Percentiles rank a stretch among this genome's conserved stretches.
Conservation (phyloP, 2,888 invertebrate species). For the Nemoura dubitans region DNA sequence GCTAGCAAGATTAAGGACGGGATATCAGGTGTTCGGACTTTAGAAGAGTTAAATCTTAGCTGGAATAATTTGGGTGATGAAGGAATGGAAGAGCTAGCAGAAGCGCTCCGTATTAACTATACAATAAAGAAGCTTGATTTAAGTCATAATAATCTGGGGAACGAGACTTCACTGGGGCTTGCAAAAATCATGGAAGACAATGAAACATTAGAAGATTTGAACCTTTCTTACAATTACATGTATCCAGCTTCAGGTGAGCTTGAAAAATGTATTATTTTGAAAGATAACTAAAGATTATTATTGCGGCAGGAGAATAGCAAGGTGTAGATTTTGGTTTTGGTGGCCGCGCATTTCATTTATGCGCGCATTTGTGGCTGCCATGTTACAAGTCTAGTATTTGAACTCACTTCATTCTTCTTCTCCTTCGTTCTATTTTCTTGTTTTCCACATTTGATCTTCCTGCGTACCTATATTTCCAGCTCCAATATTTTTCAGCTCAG, state of each 20-base stretch:
- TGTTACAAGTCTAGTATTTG: too few relatives aligned
- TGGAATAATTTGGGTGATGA: constrained; percentile 42
- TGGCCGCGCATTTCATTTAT: too few relatives aligned
- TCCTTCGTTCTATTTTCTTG: too few relatives aligned
- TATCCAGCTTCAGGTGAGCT: constrained; percentile 58
- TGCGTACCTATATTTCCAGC: too few relatives aligned
- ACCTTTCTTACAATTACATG: constrained; percentile 67
- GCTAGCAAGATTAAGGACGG: constrained; percentile 57
- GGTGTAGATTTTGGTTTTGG: too few relatives aligned
- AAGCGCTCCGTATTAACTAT: constrained; percentile 22
- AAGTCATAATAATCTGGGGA: constrained; percentile 38
- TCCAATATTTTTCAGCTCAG: too few relatives aligned
- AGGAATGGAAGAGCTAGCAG: constrained; percentile 21
- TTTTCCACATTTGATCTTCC: too few relatives aligned
- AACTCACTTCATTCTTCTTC: too few relatives aligned
- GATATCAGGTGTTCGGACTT: not conserved
- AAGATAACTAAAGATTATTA: too few relatives aligned
- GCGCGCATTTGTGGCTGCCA: too few relatives aligned
- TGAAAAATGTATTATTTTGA: constrained; percentile 25
- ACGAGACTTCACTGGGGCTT: not conserved
- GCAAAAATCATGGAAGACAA: constrained; percentile 59
- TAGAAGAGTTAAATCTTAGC: constrained; percentile 37
- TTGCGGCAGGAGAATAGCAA: too few relatives aligned
- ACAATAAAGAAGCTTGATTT: constrained; percentile 36
- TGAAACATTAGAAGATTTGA: constrained; percentile 60